Base-by-base conservation (phyloP, 2,797 vertebrate genomes). In the Fistularia commersonii region DNA sequence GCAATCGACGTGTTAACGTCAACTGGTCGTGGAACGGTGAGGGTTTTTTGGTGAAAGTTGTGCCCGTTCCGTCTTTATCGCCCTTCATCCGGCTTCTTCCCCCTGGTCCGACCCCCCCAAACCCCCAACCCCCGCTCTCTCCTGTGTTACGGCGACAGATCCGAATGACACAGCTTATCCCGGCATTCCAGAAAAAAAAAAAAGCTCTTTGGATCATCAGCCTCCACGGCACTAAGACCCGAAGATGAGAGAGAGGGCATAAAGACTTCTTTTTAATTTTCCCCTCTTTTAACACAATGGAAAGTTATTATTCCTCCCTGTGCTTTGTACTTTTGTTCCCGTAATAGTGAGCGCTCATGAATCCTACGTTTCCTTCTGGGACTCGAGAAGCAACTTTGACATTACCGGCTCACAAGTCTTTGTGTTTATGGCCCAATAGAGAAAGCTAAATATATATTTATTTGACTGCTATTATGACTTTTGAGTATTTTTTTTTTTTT, bases 111-210 rank as follows among this genome's bases (percentile, higher is more conserved):
- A 41, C 39, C 39, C 39, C 39, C 39, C 39, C 13, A 12, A 11
- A 11, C 35, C 33, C 38, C 38, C 64, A 15, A 52, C 23, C 0
- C 35, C 13, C 11, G n/a, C 47, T 42, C 33, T 35, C 59, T 32
- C 38, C 6, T 11, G 58, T 49, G 58, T 61, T 48, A 61, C 31
- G 64, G 80, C 39, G 83, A 84, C 45, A 48, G 74, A 72, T 67
- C 75, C 57, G 13, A 82, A 62, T 57, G 79, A 64, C 74, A 77
- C 74, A 43, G 74, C 78, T 88, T 81, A 87, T 82, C 65, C 80
- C 40, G 35, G 68, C 72, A 82, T 79, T 77, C 72, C 71, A 51
- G 61, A 74, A 70, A 23, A 23, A 23, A 23, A 4, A 4, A 23
- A 23, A 78, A 57, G 84, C 72, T 76, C 72, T 80, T 69, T 76